These are phyloP conservation scores for Drosophila hamatofila DNA, from an alignment of 2,888 invertebrate genomes.

Conservation along the genomic window DNA sequence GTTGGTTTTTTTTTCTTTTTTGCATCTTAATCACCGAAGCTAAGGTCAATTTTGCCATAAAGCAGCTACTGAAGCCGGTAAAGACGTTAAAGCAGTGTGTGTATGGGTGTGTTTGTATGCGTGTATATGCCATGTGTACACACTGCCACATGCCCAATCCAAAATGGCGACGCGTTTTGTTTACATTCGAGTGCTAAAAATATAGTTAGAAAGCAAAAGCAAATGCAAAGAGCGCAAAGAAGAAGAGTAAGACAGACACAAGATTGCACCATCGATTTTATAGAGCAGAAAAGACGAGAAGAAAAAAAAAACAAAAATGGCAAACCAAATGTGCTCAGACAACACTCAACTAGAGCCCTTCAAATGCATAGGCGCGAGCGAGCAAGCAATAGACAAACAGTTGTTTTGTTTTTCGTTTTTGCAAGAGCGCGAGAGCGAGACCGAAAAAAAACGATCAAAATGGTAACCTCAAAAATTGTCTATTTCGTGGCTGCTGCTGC, in stretches of 20 bases:
- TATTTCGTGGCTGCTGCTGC: constrained; percentile 45
- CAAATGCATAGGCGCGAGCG: constrained; percentile 11
- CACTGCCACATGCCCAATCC: constrained; percentile 33
- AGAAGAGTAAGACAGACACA: constrained; percentile 8
- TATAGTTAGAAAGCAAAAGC: constrained; percentile 40
- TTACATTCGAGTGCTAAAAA: constrained; percentile 53
- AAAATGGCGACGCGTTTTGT: constrained; percentile 50
- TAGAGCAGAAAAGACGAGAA: constrained; percentile 17
- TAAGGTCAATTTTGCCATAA: constrained; percentile 63
- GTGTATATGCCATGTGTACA: constrained; percentile 33
- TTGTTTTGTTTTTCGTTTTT: constrained; percentile 6
- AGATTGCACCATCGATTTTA: constrained; percentile 26
- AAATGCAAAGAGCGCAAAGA: constrained; percentile 9
- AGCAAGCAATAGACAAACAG: constrained; percentile 7
- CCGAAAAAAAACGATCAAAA: constrained; percentile 23
- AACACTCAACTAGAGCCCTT: constrained; percentile 24
- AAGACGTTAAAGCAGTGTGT: constrained; percentile 9
- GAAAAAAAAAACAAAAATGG: constrained; percentile 16
- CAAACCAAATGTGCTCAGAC: constrained; percentile 34
- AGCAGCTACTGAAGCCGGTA: constrained; percentile 41
- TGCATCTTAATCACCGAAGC: constrained; percentile 43
- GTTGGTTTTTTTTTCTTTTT: constrained; percentile 35
- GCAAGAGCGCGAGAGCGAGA: constrained; percentile 18
- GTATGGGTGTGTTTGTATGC: background rate
- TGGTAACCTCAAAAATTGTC: constrained; percentile 67